phyloP scores from a whole-genome alignment of 2,113 vertebrate species.

The Trinectes maculatus region DNA sequence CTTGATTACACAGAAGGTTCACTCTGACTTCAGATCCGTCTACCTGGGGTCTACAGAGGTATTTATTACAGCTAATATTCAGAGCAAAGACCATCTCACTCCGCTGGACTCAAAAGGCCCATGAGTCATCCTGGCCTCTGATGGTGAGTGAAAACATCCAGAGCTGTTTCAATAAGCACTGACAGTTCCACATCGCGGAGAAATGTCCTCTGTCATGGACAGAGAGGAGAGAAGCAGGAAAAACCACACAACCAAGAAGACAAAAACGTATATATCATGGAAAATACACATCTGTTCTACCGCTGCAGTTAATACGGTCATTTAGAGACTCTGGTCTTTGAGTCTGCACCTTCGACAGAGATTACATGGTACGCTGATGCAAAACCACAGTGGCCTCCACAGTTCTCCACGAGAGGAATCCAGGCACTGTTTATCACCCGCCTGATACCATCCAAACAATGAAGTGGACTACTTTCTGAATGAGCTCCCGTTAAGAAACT shows the following conservation, averaged over 20 bases:
- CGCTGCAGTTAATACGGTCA: no score
- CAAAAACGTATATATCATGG: background rate
- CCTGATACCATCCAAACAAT: no score
- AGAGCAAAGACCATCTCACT: slow-evolving; percentile 8
- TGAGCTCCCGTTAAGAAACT: no score
- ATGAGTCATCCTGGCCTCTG: slow-evolving; percentile 9
- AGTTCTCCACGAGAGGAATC: background rate
- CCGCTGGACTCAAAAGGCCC: background rate
- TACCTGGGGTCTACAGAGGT: background rate
- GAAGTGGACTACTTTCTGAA: no score
- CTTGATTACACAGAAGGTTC: background rate
- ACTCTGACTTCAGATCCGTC: background rate
- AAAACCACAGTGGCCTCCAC: background rate
- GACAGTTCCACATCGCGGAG: no score
- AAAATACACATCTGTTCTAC: background rate
- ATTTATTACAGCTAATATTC: background rate
- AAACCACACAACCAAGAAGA: background rate
- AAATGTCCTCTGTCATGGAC: no score
- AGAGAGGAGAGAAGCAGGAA: no score
- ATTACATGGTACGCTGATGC: no score
- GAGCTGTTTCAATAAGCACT: background rate
- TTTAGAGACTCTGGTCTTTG: background rate
- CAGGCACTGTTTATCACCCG: no score
- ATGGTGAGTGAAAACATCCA: background rate
- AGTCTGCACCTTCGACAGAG: no score